Evolutionary conservation across 2,888 invertebrate species (phyloP).

Genomic region (Nephrotoma appendiculata): DNA sequence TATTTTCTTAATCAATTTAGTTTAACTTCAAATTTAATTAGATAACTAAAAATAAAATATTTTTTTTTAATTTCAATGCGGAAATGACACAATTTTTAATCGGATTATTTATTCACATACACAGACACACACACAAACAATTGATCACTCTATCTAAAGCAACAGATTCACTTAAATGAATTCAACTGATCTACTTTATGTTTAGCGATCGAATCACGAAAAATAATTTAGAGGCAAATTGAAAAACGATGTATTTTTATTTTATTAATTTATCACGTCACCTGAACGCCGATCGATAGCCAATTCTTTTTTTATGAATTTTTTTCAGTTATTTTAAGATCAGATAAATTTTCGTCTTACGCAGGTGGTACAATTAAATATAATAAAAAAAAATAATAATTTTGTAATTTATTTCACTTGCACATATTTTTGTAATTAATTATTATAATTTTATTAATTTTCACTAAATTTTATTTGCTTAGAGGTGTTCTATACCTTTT

Average conservation of each 20-base stretch:
- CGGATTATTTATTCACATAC: not conserved
- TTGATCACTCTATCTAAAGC: not conserved
- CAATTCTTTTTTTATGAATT: not conserved
- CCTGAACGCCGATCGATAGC: not conserved
- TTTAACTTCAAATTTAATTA: not conserved
- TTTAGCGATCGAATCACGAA: not conserved
- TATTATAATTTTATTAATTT: not conserved
- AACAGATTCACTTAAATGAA: not conserved
- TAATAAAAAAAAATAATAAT: not conserved
- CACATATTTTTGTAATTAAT: not conserved
- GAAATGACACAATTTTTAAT: not conserved
- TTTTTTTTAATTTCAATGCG: not conserved
- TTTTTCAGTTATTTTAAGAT: not conserved
- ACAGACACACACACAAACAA: not conserved
- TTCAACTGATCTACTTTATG: not conserved
- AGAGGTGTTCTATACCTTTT: not conserved
- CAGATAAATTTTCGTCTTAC: not conserved
- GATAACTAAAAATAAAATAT: not conserved
- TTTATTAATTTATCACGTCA: not conserved
- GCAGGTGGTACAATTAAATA: not conserved
- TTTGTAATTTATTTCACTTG: not conserved
- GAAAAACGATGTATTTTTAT: not conserved
- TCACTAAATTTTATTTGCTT: not conserved
- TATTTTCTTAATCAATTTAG: constrained; percentile 14
- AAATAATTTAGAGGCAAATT: not conserved